Conservation (phyloP, 1,140 invertebrate species). For the Fopius arisanus region DNA sequence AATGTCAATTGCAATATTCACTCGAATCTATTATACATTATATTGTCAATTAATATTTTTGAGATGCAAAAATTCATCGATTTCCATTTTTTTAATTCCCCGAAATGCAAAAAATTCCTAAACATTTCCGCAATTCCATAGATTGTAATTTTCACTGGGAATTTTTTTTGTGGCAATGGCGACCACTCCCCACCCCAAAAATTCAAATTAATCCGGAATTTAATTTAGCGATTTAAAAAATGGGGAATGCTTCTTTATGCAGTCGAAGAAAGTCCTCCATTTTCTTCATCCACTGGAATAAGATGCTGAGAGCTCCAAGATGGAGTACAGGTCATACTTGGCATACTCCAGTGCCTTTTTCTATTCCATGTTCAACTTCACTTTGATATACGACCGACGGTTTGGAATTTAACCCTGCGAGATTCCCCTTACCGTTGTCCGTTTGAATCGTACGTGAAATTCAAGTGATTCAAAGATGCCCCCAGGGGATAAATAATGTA, state of each 20-base stretch:
- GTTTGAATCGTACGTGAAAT: constrained; percentile 11
- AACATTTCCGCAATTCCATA: too few species aligned
- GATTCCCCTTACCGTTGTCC: not conserved
- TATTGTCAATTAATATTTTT: too few species aligned
- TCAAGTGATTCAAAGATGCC: constrained; percentile 9
- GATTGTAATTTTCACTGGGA: too few species aligned
- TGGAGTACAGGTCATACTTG: constrained; percentile 16
- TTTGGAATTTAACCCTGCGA: constrained; percentile 9
- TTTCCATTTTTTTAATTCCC: too few species aligned
- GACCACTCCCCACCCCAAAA: too few species aligned
- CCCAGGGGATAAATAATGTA: constrained; percentile 9
- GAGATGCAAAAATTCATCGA: too few species aligned
- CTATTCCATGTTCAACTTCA: constrained; percentile 15
- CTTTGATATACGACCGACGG: constrained; percentile 16
- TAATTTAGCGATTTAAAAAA: too few species aligned
- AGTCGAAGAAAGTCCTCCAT: not conserved
- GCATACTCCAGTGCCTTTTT: constrained; percentile 11
- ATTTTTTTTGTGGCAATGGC: too few species aligned
- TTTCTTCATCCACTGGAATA: not conserved
- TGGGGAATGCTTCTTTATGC: not conserved
- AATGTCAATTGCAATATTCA: too few species aligned
- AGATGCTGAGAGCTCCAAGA: not conserved
- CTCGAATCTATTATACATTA: too few species aligned
- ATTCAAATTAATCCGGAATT: too few species aligned
- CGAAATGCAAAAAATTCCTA: too few species aligned